Base-by-base conservation (phyloP, 1,140 invertebrate species). In the Euborellia annulipes region DNA sequence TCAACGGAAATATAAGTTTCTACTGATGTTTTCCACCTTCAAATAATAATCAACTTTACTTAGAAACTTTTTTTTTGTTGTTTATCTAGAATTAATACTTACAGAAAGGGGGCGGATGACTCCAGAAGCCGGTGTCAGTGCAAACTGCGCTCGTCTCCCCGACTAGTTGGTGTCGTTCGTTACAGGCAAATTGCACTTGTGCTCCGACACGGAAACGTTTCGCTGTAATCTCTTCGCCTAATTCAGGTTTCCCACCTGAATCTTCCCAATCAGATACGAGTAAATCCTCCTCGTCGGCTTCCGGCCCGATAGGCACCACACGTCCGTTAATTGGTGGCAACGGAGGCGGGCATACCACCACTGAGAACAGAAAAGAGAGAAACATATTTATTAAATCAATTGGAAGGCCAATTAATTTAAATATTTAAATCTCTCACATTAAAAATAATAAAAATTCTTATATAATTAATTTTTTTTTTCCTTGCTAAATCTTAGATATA, bases 91-190 rank as follows among this genome's bases (percentile, higher is more conserved):
- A 13, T 17, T 52, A 52, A 2, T 61, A 60, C 66, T 78, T 66
- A 66, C 85, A 90, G 56, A 80, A 74, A 48, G 86, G 86, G n/a
- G 82, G 71, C 43, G 80, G 75, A 60, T 86, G 81, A 7, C 83
- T 86, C 85, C 85, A 90, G 50, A 78, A 79, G 30, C 85, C 85
- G 51, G 77, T 82, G 61, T 88, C 84, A 14, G 78, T 85, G 62
- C 86, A 90, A 16, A 87, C 82, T 48, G 85, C 79, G 20, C 79
- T 80, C 0, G 75, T 71, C 60, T 87, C 81, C 2, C 86, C 86
- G 32, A 82, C 67, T 2, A 89, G 63, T 47, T 78, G 70, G 59
- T 81, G 79, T 1, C 76, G 69, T 51, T 67, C 75, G 55, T 66
- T 70, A 57, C 86, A 89, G 22, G 77, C 69, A 58, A 85, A 88